phyloP scores from a whole-genome alignment of 2,888 invertebrate genomes.

The Zeuzera pyrina region DNA sequence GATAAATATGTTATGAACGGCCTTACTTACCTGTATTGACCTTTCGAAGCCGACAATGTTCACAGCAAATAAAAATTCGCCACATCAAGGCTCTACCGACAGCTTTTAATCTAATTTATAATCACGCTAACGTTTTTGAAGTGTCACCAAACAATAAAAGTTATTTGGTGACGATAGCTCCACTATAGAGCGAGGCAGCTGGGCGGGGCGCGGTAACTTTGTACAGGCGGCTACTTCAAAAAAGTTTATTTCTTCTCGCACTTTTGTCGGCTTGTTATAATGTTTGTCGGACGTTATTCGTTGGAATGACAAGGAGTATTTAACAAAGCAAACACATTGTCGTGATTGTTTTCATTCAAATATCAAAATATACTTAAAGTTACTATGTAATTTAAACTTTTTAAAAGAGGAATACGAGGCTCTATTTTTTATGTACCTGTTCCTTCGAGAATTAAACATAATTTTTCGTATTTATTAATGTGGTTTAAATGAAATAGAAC shows the following conservation, averaged over 20 bases:
- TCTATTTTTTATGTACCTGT: no score
- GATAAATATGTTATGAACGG: no score
- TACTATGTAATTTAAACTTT: no score
- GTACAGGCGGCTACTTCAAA: conserved; percentile 8
- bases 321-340: no score
- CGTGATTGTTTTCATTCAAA: no score
- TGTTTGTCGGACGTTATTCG: conserved; percentile 9
- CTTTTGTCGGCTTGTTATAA: conserved; percentile 10
- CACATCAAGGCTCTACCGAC: conserved; percentile 52
- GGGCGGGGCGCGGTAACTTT: conserved; percentile 7
- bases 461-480: no score
- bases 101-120: conserved; percentile 41
- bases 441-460: no score
- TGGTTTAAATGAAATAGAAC: no score
- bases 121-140: conserved; percentile 15
- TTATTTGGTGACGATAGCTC: conserved; percentile 6
- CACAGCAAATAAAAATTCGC: conserved; percentile 64
- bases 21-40: conserved; percentile 5
- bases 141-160: conserved; percentile 14
- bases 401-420: no score
- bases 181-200: conserved; percentile 6
- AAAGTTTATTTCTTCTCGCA: conserved; percentile 10
- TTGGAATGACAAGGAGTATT: conserved; percentile 11
- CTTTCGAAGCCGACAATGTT: conserved; percentile 19
- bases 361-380: no score